Evolutionary conservation across 2,113 vertebrate species (phyloP).

Genomic region (Phylloscopus trochiloides): DNA sequence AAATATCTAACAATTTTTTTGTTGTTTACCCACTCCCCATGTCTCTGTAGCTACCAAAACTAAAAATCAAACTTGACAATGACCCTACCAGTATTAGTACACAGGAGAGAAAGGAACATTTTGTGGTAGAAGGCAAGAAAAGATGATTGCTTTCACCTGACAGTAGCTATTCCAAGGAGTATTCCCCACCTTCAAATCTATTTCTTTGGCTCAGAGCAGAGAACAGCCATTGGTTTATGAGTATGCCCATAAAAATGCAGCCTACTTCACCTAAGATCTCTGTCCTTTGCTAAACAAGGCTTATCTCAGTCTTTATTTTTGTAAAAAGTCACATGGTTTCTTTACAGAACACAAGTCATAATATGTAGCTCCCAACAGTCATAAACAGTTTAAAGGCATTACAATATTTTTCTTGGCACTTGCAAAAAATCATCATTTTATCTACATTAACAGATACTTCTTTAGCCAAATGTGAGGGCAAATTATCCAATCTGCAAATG

Average conservation of each 20-base stretch:
- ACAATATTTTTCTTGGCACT: neutral
- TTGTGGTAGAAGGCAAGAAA: neutral
- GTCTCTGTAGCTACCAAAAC: neutral
- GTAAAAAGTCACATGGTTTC: neutral
- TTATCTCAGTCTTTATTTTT: neutral
- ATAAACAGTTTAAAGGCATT: neutral
- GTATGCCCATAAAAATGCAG: neutral
- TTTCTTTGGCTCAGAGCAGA: neutral
- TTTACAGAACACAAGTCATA: neutral
- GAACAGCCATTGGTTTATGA: neutral
- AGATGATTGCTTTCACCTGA: neutral
- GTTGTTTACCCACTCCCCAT: neutral
- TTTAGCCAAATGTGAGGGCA: neutral
- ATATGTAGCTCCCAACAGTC: neutral
- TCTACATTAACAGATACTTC: neutral
- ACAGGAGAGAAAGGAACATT: neutral
- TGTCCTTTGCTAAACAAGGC: neutral
- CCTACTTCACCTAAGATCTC: accelerated
- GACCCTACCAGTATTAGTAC: neutral
- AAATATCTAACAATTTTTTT: neutral
- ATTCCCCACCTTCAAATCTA: neutral
- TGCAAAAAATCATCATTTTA: neutral
- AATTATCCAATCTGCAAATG: neutral
- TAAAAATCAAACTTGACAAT: neutral
- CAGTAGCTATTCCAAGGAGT: neutral